Base-by-base conservation (phyloP, 2,113 vertebrate genomes). In the Candoia aspera region DNA sequence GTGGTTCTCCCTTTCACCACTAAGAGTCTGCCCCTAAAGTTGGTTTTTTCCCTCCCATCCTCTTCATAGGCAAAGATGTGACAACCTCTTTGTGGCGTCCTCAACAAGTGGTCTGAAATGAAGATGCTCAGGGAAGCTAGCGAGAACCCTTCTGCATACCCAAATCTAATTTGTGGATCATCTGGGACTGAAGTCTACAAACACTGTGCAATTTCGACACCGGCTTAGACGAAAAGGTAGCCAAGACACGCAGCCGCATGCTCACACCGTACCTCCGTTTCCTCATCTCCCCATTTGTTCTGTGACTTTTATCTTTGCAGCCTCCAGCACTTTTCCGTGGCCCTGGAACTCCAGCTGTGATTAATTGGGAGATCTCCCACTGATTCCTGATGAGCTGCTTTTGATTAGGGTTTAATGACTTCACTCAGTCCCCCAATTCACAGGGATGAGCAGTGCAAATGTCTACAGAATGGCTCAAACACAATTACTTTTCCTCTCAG, bases 341-440 rank as follows among this genome's bases (percentile, higher is more conserved):
- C 89, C 2, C 0, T 92, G 86, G 94, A 90, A 92, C 94, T 97
- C 96, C 96, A 96, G 94, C 94, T 0, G 0, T 0, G 6, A 96
- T 97, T 97, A 97, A 97, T 94, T 96, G 96, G 95, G 95, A 95
- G 94, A 94, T 96, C 93, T 96, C 97, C 97, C 94, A 97, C 97
- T 96, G 97, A 95, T 95, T 97, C 94, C 96, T 97, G 97, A 97
- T 98, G 97, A 98, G 96, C 96, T 96, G 93, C 94, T 96, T 97
- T 97, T 97, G 97, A 98, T 98, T 97, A 97, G 96, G 94, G 93
- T 92, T 96, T 97, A 97, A 97, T 96, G 97, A 96, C 96, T 98
- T 97, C 95, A 94, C 94, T 97, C 10, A 0, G 0, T 57, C 73
- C 95, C 95, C 94, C 96, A 95, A 97, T 96, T 97, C 93, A 92